Base-by-base conservation (phyloP, 2,113 vertebrate genomes). In the Oryzias woworae region DNA sequence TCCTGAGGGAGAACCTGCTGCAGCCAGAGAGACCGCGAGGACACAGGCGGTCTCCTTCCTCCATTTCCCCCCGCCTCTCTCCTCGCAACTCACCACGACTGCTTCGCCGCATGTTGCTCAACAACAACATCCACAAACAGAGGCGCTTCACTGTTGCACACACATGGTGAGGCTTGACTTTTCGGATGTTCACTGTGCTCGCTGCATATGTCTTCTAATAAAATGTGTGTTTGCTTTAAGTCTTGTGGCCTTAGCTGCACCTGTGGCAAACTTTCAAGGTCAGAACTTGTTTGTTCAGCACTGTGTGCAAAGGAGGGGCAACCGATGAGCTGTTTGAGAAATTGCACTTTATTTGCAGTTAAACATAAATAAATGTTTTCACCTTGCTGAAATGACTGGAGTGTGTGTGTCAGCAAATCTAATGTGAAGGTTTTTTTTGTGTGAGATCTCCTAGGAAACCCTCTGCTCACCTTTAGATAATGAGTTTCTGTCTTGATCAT, bases 91-190 rank as follows among this genome's bases (percentile, higher is more conserved):
- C 96, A 24, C 96, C 96, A 1, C 90, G 96, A 61, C 94, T 98
- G 31, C 92, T 98, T 24, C 94, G 95, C 53, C 95, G 95, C 88
- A 98, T 99, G 96, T 90, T 98, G 81, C 88, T 99, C 54, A 98
- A 88, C 70, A 96, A 95, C 90, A 95, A 95, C 89, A 95, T 92
- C 89, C 95, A 95, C 74, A 98, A 98, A 75, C 96, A 97, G 89
- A 90, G 95, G 75, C 93, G 97, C 47, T 99, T 99, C 92, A 99
- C 96, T 0, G 97, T 99, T 64, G 96, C 97, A 53, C 96, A 98
- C 90, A 99, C 97, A 71, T 99, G 97, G 97, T 99, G 96, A 95
- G 96, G 69, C 53, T 22, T 7, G 5, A 13, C 17, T 20, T 43
- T 15, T 26, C 31, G 28, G 28, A 45, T 61, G 60, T 26, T 68